These are phyloP conservation scores for Chironomus riparius DNA, from an alignment of 2,888 invertebrate species.

Conservation along the genomic window DNA sequence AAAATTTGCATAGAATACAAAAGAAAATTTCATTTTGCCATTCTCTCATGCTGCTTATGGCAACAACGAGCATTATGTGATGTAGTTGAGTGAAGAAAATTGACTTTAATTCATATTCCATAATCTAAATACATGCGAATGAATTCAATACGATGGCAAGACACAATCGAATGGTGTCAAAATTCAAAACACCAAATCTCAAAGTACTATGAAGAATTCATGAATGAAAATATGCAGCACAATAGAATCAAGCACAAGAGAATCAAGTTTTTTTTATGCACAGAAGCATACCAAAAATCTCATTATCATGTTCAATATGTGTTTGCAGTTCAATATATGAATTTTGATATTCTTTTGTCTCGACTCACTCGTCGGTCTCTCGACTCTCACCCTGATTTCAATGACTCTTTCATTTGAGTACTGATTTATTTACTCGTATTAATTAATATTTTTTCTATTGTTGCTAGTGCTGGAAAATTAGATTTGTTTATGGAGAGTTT, in stretches of 20 bases:
- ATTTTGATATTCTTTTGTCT: neutral
- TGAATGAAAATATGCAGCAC: neutral
- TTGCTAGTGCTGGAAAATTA: too few species aligned
- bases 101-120: slow-evolving; percentile 3
- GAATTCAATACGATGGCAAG: neutral
- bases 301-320: slow-evolving; percentile 22
- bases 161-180: neutral
- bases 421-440: too few species aligned
- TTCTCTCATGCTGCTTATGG: too few species aligned
- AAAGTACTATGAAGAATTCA: slow-evolving; percentile 12
- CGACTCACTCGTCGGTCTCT: too few species aligned
- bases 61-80: neutral
- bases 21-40: neutral
- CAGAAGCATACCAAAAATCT: slow-evolving; percentile 14
- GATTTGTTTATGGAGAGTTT: too few species aligned
- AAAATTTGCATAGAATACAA: neutral
- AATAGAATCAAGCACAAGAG: too few species aligned
- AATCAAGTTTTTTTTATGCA: neutral
- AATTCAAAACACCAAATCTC: neutral
- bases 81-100: neutral
- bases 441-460: too few species aligned
- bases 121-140: neutral
- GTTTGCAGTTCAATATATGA: slow-evolving; percentile 13
- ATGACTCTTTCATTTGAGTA: too few species aligned
- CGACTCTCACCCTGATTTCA: neutral